Evolutionary conservation across 2,797 vertebrate genomes (phyloP).

Genomic region (Chromobotia macracanthus): DNA sequence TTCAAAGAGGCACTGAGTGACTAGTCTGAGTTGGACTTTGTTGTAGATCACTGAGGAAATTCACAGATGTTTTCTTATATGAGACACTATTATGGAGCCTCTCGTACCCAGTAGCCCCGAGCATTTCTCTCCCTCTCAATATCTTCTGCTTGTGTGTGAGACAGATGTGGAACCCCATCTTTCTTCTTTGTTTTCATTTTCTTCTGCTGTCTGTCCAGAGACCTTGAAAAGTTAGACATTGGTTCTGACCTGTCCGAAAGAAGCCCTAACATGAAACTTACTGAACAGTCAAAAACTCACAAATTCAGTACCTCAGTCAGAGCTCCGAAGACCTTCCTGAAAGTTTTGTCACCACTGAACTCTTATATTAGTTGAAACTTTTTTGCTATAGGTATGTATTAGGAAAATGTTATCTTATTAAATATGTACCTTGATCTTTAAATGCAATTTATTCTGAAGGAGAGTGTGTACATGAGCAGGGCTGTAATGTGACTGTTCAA

Average conservation of each 20-base stretch:
- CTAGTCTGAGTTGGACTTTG: slow-evolving; percentile 86
- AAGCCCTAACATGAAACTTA: slow-evolving; percentile 28
- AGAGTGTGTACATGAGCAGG: neutral
- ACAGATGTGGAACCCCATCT: slow-evolving; percentile 78
- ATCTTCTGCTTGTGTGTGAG: slow-evolving; percentile 67
- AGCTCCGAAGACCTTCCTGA: neutral
- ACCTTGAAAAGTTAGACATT: slow-evolving; percentile 70
- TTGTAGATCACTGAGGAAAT: slow-evolving; percentile 86
- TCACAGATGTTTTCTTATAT: slow-evolving; percentile 86
- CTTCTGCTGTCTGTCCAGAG: slow-evolving; percentile 72
- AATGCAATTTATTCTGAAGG: neutral
- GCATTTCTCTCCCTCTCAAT: slow-evolving; percentile 71
- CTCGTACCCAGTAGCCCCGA: slow-evolving; percentile 79
- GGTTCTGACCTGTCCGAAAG: slow-evolving; percentile 46
- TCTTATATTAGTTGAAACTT: neutral
- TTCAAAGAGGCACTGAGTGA: slow-evolving; percentile 87
- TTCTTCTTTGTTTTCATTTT: slow-evolving; percentile 59
- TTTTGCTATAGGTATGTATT: neutral
- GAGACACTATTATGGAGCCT: slow-evolving; percentile 79
- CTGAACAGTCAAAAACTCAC: slow-evolving; percentile 20
- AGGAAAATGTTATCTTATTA: too few relatives aligned
- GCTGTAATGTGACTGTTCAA: too few relatives aligned
- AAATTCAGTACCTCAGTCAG: neutral
- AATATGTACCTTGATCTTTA: neutral
- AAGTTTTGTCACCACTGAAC: neutral